phyloP scores from a whole-genome alignment of 2,888 invertebrate species.

The Tiphia femorata region DNA sequence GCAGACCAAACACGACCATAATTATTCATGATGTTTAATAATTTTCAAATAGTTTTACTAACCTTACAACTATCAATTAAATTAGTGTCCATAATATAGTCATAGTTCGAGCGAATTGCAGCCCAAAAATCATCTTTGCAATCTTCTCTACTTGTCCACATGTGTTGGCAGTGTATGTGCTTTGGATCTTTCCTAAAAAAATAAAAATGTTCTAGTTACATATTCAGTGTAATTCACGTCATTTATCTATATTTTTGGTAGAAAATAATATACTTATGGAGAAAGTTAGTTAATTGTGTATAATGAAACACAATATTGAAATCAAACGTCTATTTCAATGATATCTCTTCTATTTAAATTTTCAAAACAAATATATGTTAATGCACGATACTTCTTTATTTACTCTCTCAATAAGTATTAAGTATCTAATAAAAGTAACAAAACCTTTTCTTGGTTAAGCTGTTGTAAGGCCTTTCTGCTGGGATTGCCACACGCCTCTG shows the following conservation, averaged over 20 bases:
- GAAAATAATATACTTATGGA: not conserved
- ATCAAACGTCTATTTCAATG: no score
- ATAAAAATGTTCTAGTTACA: not conserved
- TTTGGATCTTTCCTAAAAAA: slow-evolving; percentile 76
- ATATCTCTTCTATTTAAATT: no score
- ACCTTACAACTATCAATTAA: slow-evolving; percentile 90
- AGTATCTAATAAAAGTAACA: no score
- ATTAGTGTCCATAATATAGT: slow-evolving; percentile 95
- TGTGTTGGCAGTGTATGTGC: slow-evolving; percentile 79
- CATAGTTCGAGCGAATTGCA: slow-evolving; percentile 90
- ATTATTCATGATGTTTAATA: no score
- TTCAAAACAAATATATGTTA: no score
- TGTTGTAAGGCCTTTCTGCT: slow-evolving; percentile 84
- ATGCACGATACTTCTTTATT: no score
- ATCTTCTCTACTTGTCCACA: slow-evolving; percentile 84
- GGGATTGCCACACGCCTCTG: slow-evolving; percentile 67
- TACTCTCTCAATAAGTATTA: no score
- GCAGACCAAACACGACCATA: no score
- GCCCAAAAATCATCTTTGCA: slow-evolving; percentile 93
- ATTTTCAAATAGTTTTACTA: slow-evolving; percentile 26
- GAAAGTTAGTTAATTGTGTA: not conserved
- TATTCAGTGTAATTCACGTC: not conserved
- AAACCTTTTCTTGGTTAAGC: slow-evolving; percentile 83
- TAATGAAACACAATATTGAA: no score
- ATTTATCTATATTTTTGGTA: not conserved